Percentiles rank a stretch among this genome's conserved stretches.
Conservation (phyloP, 2,113 vertebrate genomes). For the Cromileptes altivelis region DNA sequence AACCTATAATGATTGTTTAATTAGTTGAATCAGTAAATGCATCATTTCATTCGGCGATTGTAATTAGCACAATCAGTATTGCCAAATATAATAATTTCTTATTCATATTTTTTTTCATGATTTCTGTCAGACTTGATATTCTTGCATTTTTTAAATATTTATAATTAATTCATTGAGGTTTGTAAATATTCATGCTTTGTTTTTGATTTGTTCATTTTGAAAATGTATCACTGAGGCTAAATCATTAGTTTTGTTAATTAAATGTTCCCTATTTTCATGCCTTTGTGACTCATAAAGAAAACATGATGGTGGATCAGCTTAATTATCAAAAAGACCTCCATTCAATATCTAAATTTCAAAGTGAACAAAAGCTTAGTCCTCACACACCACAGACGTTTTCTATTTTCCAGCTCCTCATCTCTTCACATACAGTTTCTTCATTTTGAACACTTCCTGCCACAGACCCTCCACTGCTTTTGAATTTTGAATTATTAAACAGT, state of each 20-base stretch:
- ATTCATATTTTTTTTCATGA: slow-evolving; percentile 15
- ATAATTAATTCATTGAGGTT: not conserved
- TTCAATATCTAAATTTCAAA: slow-evolving; percentile 27
- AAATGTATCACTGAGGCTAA: not conserved
- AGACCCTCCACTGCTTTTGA: slow-evolving; percentile 63
- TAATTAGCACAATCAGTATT: slow-evolving; percentile 39
- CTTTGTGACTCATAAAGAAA: slow-evolving; percentile 23
- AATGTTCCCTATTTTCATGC: not conserved
- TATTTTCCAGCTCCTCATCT: slow-evolving; percentile 22
- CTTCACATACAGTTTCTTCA: slow-evolving; percentile 22
- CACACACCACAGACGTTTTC: not conserved
- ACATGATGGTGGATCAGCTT: slow-evolving; percentile 4
- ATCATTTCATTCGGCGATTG: slow-evolving; percentile 20
- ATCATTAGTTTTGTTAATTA: not conserved
- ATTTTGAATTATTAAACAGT: slow-evolving; percentile 82
- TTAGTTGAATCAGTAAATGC: slow-evolving; percentile 29
- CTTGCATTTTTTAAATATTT: slow-evolving; percentile 1
- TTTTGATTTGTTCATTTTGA: not conserved
- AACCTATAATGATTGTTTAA: slow-evolving; percentile 5
- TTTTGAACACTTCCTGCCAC: slow-evolving; percentile 36
- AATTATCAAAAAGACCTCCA: not conserved
- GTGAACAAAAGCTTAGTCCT: not conserved
- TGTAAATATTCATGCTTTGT: slow-evolving; percentile 1
- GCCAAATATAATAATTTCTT: slow-evolving; percentile 2
- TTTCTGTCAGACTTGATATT: not conserved